phyloP scores from a whole-genome alignment of 2,797 vertebrate species.

The Lates japonicus region DNA sequence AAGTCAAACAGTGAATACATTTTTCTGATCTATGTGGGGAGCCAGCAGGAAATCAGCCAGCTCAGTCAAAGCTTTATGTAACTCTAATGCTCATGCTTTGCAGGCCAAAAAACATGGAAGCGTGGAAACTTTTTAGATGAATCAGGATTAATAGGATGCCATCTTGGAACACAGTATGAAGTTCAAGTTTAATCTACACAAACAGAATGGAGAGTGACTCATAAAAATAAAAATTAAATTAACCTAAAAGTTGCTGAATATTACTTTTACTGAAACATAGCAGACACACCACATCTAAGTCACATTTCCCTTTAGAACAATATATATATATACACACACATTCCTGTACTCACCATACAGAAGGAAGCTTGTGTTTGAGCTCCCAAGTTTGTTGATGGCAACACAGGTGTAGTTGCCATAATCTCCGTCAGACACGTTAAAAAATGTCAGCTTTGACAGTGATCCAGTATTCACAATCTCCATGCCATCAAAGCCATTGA shows the following conservation, averaged over 20 bases:
- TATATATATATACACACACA: background rate
- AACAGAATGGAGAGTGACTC: background rate
- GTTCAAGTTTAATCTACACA: no score
- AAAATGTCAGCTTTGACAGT: slow-evolving; percentile 94
- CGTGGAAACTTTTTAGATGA: background rate
- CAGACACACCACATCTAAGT: background rate
- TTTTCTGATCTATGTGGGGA: no score
- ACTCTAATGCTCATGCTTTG: background rate
- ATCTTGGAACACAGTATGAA: background rate
- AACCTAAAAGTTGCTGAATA: no score
- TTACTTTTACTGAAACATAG: background rate
- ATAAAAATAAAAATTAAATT: no score
- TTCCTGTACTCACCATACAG: slow-evolving; percentile 91
- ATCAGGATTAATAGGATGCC: background rate
- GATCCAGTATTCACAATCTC: slow-evolving; percentile 90
- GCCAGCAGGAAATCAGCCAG: background rate
- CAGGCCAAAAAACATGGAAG: background rate
- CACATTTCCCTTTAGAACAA: background rate
- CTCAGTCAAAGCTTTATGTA: background rate
- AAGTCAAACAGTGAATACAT: background rate
- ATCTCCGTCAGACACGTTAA: slow-evolving; percentile 95
- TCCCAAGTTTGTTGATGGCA: slow-evolving; percentile 95
- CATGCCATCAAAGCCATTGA: slow-evolving; percentile 89
- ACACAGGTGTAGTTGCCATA: slow-evolving; percentile 98
- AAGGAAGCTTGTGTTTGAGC: slow-evolving; percentile 93